Evolutionary conservation across 1,140 invertebrate species (phyloP).

Genomic region (Neotoxoptera formosana): DNA sequence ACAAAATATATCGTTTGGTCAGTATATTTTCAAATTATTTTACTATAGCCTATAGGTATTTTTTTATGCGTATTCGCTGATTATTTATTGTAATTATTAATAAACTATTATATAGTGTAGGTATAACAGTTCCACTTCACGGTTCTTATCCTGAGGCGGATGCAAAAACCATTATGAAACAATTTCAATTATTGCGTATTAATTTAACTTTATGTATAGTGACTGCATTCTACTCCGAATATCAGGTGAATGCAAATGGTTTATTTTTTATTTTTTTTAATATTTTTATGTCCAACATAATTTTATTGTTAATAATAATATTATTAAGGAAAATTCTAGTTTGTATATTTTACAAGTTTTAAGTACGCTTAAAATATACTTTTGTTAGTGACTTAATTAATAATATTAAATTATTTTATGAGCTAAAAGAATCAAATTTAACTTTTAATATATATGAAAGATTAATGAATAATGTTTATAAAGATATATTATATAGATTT

Average conservation of each 20-base stretch:
- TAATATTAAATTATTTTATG: neutral
- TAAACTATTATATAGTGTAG: neutral
- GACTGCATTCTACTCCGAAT: neutral
- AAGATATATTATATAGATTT: neutral
- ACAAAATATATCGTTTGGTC: neutral
- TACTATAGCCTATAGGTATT: neutral
- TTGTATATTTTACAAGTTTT: neutral
- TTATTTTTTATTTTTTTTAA: neutral
- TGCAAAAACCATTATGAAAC: conserved; percentile 21
- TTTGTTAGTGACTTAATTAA: conserved; percentile 13
- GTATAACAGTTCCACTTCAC: conserved; percentile 12
- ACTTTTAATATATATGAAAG: neutral
- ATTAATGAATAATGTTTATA: neutral
- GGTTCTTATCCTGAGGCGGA: conserved; percentile 13
- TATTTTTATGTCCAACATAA: neutral
- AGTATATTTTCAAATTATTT: neutral
- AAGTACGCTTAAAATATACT: neutral
- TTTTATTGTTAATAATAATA: neutral
- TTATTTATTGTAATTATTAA: conserved; percentile 21
- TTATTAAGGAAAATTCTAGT: neutral
- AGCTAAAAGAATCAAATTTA: neutral
- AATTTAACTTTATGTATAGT: neutral
- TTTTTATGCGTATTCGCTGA: neutral
- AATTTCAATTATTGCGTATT: conserved; percentile 26
- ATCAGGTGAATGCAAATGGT: neutral